Percentiles rank a stretch among this genome's conserved stretches.
phyloP scores from a whole-genome alignment of 2,113 vertebrate species.

The Anser brachyrhynchus region DNA sequence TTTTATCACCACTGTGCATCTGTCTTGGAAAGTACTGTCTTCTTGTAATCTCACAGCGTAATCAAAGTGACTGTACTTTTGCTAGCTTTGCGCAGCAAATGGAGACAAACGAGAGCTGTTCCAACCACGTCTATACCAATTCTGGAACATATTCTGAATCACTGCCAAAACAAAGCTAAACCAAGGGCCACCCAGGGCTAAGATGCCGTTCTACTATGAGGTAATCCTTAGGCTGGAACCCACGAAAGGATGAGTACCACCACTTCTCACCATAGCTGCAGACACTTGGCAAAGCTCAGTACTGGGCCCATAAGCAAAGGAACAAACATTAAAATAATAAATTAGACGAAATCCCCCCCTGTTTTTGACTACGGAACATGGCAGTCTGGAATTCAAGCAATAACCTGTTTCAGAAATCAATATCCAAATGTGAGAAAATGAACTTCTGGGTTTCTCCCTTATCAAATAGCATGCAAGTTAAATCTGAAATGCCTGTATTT shows the following conservation, averaged over 20 bases:
- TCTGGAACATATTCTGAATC: not conserved
- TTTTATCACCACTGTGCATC: not conserved
- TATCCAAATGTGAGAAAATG: not conserved
- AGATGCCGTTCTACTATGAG: not conserved
- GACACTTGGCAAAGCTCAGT: not conserved
- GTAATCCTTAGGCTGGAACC: not conserved
- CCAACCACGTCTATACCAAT: not conserved
- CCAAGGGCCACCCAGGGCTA: not conserved
- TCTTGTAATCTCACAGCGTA: not conserved
- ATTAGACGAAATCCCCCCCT: rapidly evolving
- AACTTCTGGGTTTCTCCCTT: not conserved
- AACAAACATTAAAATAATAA: not conserved
- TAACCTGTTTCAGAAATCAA: conserved; percentile 27
- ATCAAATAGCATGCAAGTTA: conserved; percentile 28
- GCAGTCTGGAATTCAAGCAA: conserved; percentile 50
- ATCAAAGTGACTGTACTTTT: not conserved
- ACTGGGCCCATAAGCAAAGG: not conserved
- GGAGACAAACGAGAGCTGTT: not conserved
- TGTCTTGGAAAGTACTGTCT: not conserved
- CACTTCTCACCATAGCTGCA: not conserved
- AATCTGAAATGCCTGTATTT: conserved; percentile 46
- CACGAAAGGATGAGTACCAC: not conserved
- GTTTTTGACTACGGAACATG: not conserved
- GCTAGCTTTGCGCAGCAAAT: not conserved
- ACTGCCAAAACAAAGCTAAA: not conserved